Conservation (phyloP, 2,888 invertebrate species). For the Stramonita haemastoma region DNA sequence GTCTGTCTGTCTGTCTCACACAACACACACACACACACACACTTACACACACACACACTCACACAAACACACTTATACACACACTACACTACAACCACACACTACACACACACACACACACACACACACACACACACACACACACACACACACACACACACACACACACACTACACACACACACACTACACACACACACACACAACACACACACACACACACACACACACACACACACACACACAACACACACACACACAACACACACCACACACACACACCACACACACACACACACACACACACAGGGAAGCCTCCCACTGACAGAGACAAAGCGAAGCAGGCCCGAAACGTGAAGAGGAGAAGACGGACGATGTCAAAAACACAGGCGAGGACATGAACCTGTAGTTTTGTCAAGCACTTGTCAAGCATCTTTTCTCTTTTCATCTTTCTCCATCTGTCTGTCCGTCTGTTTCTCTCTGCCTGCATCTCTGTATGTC, state of each 20-base stretch:
- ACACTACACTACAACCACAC: not conserved
- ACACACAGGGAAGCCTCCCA: not conserved
- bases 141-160: not conserved
- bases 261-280: not conserved
- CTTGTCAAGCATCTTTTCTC: too few relatives aligned
- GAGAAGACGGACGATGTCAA: too few relatives aligned
- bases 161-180: not conserved
- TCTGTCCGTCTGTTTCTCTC: too few relatives aligned
- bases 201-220: not conserved
- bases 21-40: not conserved
- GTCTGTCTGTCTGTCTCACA: too few relatives aligned
- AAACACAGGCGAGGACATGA: too few relatives aligned
- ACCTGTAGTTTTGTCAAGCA: too few relatives aligned
- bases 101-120: not conserved
- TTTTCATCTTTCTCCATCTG: too few relatives aligned
- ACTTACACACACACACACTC: not conserved
- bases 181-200: not conserved
- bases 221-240: not conserved
- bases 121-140: not conserved
- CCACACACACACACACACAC: not conserved
- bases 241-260: not conserved
- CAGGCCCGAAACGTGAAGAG: not conserved
- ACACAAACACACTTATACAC: not conserved
- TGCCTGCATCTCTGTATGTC: too few relatives aligned
- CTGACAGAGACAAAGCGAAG: not conserved